These are phyloP conservation scores for Cydia pomonella DNA, from an alignment of 1,140 invertebrate genomes.

Conservation along the genomic window DNA sequence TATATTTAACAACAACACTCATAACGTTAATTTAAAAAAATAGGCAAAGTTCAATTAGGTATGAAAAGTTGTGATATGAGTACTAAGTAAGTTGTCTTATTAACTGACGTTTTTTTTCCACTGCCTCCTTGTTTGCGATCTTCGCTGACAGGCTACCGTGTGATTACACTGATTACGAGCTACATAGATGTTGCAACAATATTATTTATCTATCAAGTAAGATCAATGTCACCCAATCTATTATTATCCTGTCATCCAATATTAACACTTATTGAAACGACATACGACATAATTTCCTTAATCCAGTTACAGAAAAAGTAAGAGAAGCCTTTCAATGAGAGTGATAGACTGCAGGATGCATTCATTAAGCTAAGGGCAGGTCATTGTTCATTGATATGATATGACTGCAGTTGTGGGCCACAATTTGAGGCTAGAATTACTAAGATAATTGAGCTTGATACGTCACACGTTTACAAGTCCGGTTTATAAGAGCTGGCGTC, in stretches of 20 bases:
- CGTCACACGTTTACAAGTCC: too few relatives aligned
- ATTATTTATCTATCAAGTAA: constrained; percentile 16
- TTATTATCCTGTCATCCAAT: neutral
- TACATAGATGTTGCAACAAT: neutral
- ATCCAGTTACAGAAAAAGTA: constrained; percentile 37
- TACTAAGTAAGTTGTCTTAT: too few relatives aligned
- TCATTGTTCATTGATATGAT: constrained; percentile 67
- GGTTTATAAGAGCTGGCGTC: too few relatives aligned
- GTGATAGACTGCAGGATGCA: constrained; percentile 68
- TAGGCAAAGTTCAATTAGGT: too few relatives aligned
- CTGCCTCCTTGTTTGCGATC: too few relatives aligned
- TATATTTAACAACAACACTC: too few relatives aligned
- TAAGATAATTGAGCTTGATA: neutral
- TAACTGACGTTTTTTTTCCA: too few relatives aligned
- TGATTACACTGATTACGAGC: neutral
- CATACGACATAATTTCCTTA: constrained; percentile 14
- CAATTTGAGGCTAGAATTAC: neutral
- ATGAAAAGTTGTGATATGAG: too few relatives aligned
- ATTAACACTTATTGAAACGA: neutral
- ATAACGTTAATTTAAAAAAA: too few relatives aligned
- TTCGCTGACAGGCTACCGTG: too few relatives aligned
- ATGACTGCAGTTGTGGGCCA: constrained; percentile 41
- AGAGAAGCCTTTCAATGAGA: constrained; percentile 61
- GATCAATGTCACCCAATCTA: neutral
- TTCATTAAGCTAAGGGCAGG: constrained; percentile 66